Evolutionary conservation across 37 sponge, comb jelly and placozoan genomes (phyloP), one percentile per base, ranked within the genome.

Genomic region (Spongilla lacustris): DNA sequence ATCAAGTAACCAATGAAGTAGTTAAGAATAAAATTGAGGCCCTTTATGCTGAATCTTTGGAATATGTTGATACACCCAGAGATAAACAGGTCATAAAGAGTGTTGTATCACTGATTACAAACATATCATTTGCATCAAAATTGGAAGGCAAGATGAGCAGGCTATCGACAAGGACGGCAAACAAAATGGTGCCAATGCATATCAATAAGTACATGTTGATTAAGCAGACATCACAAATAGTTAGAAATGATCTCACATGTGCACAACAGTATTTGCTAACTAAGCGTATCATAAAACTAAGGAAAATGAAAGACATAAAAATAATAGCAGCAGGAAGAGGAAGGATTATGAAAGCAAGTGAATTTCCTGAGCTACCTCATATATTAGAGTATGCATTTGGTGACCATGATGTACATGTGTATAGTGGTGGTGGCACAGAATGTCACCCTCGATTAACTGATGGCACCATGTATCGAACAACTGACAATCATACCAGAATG

Each of bases 301-400:
- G 82, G 71, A 82, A 82, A 27, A 2, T 33, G 8, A 70, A 50
- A 25, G 72, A 71, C n/a, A 82, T 82, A 13, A 31, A 69, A 13
- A 71, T 49, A 71, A 82, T 82, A 46, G 73, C 41, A 30, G 71
- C 37, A n/a, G 82, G 82, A 3, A 38, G 82, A 28, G 82, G 82
- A 8, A 36, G 82, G 21, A 24, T 46, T 30, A 38, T 82, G n/a
- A 82, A 82, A 28, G 38, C 28, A 37, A 37, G 29, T 36, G 48
- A 82, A 37, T 71, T 38, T 71, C 82, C 82, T 48, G 72, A 82
- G 14, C 49, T 82, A 0, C 36, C 27, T 13, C 25, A 30, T 13
- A 73, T 49, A 11, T 73, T 82, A 36, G 72, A 69, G 29, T 82
- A 82, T 82, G 82, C 82, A 36, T 82, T 69, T 82, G 82, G 82